phyloP scores from a whole-genome alignment of 2,888 invertebrate species.

The Melanchra persicariae region DNA sequence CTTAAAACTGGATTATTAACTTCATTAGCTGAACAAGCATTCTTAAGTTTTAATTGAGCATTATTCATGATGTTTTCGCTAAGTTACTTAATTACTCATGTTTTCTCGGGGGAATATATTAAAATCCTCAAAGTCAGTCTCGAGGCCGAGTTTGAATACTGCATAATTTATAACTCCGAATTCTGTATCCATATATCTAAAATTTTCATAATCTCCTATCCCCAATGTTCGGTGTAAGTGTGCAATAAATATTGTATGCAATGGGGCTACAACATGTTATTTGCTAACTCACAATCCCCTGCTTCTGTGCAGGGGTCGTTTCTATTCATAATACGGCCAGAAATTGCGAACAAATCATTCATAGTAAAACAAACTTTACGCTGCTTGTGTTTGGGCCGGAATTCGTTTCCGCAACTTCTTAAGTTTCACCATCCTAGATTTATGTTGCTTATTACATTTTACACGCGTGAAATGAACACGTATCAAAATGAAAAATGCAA shows the following conservation, averaged over 20 bases:
- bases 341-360: constrained; percentile 74
- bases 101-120: constrained; percentile 64
- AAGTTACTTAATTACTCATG: constrained; percentile 69
- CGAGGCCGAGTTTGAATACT: constrained; percentile 50
- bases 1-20: constrained; percentile 69
- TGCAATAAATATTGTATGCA: constrained; percentile 87
- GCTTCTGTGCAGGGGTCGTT: constrained; percentile 79
- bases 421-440: constrained; percentile 79
- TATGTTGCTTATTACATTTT: constrained; percentile 89
- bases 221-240: constrained; percentile 75
- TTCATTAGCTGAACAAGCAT: constrained; percentile 69
- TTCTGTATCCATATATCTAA: constrained; percentile 68
- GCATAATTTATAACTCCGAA: constrained; percentile 73
- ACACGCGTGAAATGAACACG: constrained; percentile 87
- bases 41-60: constrained; percentile 71
- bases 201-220: constrained; percentile 83
- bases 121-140: constrained; percentile 65
- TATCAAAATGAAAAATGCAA: constrained; percentile 79
- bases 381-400: constrained; percentile 52
- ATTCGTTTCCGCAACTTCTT: constrained; percentile 56
- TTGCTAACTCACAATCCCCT: constrained; percentile 84
- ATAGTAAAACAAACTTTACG: constrained; percentile 72
- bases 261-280: constrained; percentile 84
- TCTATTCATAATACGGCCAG: constrained; percentile 85
- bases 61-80: constrained; percentile 73